Evolutionary conservation across 1,140 invertebrate species (phyloP), one percentile per base, ranked within the genome.

Genomic region (Cydia fagiglandana): DNA sequence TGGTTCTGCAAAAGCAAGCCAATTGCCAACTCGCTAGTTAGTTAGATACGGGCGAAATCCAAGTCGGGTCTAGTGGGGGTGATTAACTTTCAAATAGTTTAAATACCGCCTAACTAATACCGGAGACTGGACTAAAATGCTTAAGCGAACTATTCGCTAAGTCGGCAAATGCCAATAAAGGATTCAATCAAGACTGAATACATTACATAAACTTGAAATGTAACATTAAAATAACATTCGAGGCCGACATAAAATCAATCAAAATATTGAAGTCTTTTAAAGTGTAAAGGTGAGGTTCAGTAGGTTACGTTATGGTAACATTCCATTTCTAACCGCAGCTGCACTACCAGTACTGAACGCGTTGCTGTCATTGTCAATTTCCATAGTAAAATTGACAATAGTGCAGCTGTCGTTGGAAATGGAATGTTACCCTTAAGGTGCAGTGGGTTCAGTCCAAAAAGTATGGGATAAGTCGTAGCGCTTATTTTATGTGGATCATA

Each of bases 11-110:
- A 61, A 24, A 61, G 56, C 56, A 61, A 61, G 56, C 56, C 2
- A 61, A 20, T 61, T 24, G 56, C 17, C n/a, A 70, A 45, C 30
- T 41, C 17, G 66, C 34, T 17, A 70, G 66, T 17, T 61, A 17
- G 50, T 53, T 53, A 45, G 34, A 13, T 38, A 38, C 34, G 66
- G 34, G 15, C 5, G 15, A 45, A 68, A 70, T 70, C 66, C 38
- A 41, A 70, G 64, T 66, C 64, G 15, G 64, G 64, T 66, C 64
- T 66, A 66, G 34, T 4, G 66, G 66, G 66, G 34, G 66, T 24
- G 28, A 70, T 70, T 41, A 45, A 38, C 66, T 70, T 45, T 70
- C 17, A 70, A 70, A 70, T 70, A 70, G 66, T 70, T 70, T 70
- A 24, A 70, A 70, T 70, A 70, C 66, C 30, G 66, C n/a, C 34